Conservation (phyloP, 2,888 invertebrate species). For the Hirtodrosophila histrioides region DNA sequence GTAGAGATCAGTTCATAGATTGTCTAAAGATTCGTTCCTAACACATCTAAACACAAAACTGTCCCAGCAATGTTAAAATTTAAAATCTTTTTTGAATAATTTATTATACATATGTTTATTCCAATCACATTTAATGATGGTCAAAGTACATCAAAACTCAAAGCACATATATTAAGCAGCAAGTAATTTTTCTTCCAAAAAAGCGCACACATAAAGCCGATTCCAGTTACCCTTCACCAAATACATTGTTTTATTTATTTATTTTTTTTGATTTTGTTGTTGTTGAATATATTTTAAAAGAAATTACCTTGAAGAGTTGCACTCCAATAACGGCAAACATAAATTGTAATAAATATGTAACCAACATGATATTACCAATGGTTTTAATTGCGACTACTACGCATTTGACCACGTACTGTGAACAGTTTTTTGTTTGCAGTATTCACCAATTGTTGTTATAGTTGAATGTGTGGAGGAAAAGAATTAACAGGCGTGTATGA, state of each 20-base stretch:
- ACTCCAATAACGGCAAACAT: conserved; percentile 99
- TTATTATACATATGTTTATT: conserved; percentile 2
- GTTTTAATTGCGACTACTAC: conserved; percentile 99
- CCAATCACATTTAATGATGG: conserved; percentile 18
- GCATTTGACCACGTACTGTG: conserved; percentile 99
- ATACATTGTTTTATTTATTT: conserved; percentile 34
- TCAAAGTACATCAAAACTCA: conserved; percentile 50
- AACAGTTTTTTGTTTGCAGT: conserved; percentile 47
- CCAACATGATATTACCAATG: conserved; percentile 99
- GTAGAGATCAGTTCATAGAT: conserved; percentile 5
- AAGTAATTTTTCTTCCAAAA: conserved; percentile 33
- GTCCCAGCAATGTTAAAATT: conserved; percentile 1
- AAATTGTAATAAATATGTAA: conserved; percentile 99
- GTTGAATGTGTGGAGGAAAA: conserved; percentile 28
- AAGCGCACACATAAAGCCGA: conserved; percentile 74
- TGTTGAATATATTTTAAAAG: conserved; percentile 57
- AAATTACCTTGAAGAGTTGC: conserved; percentile 95
- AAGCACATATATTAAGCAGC: conserved; percentile 69
- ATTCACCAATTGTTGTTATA: conserved; percentile 39
- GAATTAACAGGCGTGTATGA: conserved; percentile 46
- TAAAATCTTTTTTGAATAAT: background rate
- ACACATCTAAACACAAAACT: background rate
- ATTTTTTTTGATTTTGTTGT: conserved; percentile 21
- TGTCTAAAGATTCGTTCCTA: conserved; percentile 6
- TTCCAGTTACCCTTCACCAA: conserved; percentile 64